phyloP scores from a whole-genome alignment of 2,797 vertebrate genomes.

The Gadopsis bispinosus region DNA sequence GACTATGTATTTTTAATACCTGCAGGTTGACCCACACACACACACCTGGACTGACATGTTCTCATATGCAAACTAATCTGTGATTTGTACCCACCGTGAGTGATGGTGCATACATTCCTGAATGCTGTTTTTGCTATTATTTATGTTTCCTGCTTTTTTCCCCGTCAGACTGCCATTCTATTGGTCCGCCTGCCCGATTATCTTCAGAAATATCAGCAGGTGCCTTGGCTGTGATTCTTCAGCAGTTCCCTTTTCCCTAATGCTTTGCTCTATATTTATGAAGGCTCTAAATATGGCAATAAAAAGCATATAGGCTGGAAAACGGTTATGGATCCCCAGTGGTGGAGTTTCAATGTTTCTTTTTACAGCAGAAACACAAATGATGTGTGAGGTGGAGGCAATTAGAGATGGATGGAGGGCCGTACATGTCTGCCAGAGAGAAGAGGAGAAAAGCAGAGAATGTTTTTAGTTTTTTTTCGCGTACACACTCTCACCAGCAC shows the following conservation, averaged over 20 bases:
- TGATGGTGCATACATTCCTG: slow-evolving; percentile 14
- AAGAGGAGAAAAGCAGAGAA: slow-evolving; percentile 63
- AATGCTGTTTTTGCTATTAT: background rate
- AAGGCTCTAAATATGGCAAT: slow-evolving; percentile 80
- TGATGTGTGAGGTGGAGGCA: slow-evolving; percentile 77
- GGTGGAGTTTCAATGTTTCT: slow-evolving; percentile 75
- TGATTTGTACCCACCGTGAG: slow-evolving; percentile 18
- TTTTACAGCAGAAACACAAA: slow-evolving; percentile 77
- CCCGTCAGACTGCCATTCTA: slow-evolving; percentile 4
- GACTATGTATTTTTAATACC: slow-evolving; percentile 22
- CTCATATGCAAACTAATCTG: slow-evolving; percentile 17
- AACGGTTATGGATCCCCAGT: slow-evolving; percentile 81
- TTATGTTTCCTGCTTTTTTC: slow-evolving; percentile 1
- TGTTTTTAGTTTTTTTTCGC: background rate
- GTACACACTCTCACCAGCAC: slow-evolving; percentile 23
- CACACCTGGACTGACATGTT: background rate
- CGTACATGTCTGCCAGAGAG: slow-evolving; percentile 64
- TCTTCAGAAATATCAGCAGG: slow-evolving; percentile 69
- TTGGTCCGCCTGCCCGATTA: slow-evolving; percentile 37
- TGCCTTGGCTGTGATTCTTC: slow-evolving; percentile 65
- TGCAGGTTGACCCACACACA: slow-evolving; percentile 14
- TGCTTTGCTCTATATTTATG: slow-evolving; percentile 82
- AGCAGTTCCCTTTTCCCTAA: slow-evolving; percentile 57
- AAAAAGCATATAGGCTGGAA: slow-evolving; percentile 80
- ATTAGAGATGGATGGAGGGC: slow-evolving; percentile 72